Evolutionary conservation across 2,888 invertebrate genomes (phyloP), one percentile per base, ranked within the genome.

Genomic region (Nowickia ferox): DNA sequence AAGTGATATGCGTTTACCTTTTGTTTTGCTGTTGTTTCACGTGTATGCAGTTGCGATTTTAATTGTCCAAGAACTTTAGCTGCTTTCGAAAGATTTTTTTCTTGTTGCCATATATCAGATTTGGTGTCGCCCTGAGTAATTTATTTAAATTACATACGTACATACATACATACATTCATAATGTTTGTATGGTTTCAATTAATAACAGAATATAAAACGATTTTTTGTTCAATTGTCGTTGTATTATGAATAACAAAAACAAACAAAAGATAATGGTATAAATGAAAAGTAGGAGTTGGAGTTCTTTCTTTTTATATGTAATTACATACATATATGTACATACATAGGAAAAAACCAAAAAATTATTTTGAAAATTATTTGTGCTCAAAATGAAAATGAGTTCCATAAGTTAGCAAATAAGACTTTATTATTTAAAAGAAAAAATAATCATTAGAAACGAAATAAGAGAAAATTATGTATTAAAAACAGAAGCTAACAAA

Each of bases 51-150:
- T 89, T 93, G 93, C 86, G 93, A 93, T 91, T 93, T 93, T 91
- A 92, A 92, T 90, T 93, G 93, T 90, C 94, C 94, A 90, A 94
- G 93, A 91, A 94, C 93, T 93, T 94, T 94, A 90, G 93, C 94
- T 91, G 94, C 93, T 93, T 94, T 94, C 89, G 93, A 92, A 90
- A 93, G 93, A 91, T 93, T 93, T 92, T 93, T 93, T 92, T 93
- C 93, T 92, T 93, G 93, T 91, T 93, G 92, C 93, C 93, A 93
- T 90, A 93, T 93, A 92, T 92, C 93, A 89, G 92, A 91, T 91
- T 93, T 93, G 89, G 90, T 90, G 91, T 93, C 93, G 84, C 93
- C 93, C 93, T 93, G 92, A 84, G 72, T 66, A 55, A 80, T 85
- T 87, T 84, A 66, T 83, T 30, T 30, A 6, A 30, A 30, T 30